Evolutionary conservation across 2,888 invertebrate genomes (phyloP), one percentile per base, ranked within the genome.

Genomic region (Nomada ruficornis): DNA sequence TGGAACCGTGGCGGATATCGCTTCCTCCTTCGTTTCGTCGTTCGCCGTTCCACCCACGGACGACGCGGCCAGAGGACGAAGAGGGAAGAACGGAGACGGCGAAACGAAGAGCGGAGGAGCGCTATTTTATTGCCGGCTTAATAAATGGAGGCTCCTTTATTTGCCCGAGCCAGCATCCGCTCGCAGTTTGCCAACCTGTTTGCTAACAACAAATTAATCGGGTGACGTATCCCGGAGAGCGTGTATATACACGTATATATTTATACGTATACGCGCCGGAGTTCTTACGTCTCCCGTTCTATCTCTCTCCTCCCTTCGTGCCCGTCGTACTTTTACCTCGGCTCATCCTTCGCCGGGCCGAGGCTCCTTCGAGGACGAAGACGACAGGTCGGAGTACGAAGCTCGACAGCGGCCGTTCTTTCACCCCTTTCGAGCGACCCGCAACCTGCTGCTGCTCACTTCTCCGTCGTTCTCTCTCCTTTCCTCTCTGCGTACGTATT

Each of bases 191-290:
- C 92, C 91, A 93, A 92, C 93, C 92, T 92, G 92, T 93, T 93
- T 92, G 92, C 92, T 91, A 92, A 91, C 92, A 92, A 93, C 92
- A 93, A 93, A 93, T 93, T 93, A 93, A 93, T 93, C 92, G 91
- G 89, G 90, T 91, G 90, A 92, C 92, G 91, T 91, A 91, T 91
- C 88, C 89, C 81, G 84, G 84, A 87, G 84, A 80, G 86, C 74
- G 63, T 23, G 70, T 20, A 60, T 60, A 69, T 50, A 73, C 23
- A 70, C 18, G 52, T 64, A 69, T 68, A 68, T 68, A 78, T 70
- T 55, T 84, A 64, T 55, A 69, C 59, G 62, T 73, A 54, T 79
- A 80, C 69, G 15, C 64, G 62, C 15, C 18, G 36, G 36, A 59
- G 50, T 74, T 44, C 71, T 60, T 79, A 63, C 74, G 71, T 80